A percentile compares a stretch with the other conserved stretches of the same genome.
Conservation (phyloP, 2,888 invertebrate genomes). For the Megaustenia siamemsis region DNA sequence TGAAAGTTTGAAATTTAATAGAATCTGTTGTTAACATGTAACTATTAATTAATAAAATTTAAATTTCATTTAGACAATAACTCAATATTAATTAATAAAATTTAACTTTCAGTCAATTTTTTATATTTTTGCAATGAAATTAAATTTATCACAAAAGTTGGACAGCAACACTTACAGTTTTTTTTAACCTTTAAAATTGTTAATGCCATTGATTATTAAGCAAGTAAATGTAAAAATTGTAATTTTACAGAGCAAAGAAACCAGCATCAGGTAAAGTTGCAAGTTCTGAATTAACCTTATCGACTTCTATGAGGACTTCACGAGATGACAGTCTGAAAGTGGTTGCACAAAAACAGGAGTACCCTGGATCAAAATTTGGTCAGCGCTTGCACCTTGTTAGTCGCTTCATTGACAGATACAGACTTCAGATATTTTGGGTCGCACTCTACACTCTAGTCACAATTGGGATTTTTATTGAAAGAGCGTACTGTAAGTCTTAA, state of each 20-base stretch:
- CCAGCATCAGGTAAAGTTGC: neutral
- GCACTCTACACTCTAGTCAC: conserved; percentile 83
- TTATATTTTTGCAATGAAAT: too few relatives aligned
- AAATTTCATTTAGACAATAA: too few relatives aligned
- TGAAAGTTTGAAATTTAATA: too few relatives aligned
- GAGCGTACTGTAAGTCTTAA: conserved; percentile 56
- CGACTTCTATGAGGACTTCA: neutral
- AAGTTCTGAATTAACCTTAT: neutral
- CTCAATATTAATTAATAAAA: too few relatives aligned
- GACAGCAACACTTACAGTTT: too few relatives aligned
- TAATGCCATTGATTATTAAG: too few relatives aligned
- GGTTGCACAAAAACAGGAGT: conserved; percentile 13
- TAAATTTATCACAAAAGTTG: too few relatives aligned
- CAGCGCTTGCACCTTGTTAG: conserved; percentile 59
- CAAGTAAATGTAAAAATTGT: too few relatives aligned
- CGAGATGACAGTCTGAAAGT: conserved; percentile 29
- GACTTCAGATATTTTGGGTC: conserved; percentile 83
- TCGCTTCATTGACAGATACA: conserved; percentile 81
- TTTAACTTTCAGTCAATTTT: too few relatives aligned
- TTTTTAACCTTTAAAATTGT: too few relatives aligned
- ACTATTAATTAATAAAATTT: too few relatives aligned
- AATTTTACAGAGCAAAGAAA: conserved; percentile 15
- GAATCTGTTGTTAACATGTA: too few relatives aligned
- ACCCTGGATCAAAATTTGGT: conserved; percentile 53
- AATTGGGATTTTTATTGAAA: conserved; percentile 83